Conservation (phyloP, 2,113 vertebrate species). For the Lepus americanus region DNA sequence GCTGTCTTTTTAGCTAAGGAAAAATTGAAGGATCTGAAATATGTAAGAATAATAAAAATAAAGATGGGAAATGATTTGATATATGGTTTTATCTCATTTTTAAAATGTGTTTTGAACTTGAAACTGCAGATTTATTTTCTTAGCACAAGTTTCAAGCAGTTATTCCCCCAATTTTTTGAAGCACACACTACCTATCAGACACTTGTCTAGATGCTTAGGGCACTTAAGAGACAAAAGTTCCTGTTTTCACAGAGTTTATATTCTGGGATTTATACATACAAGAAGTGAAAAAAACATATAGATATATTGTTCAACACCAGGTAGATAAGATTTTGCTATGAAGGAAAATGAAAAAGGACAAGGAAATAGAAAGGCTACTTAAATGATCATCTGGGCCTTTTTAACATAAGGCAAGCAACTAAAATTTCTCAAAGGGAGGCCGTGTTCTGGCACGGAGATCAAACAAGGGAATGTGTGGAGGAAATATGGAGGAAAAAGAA, state of each 20-base stretch:
- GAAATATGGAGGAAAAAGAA: background rate
- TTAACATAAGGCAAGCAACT: background rate
- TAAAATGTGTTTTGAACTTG: background rate
- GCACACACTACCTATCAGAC: background rate
- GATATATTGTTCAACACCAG: background rate
- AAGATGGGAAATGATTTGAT: background rate
- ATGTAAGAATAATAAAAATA: background rate
- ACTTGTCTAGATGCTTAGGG: background rate
- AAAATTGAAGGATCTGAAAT: background rate
- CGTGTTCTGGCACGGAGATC: background rate
- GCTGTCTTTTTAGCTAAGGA: background rate
- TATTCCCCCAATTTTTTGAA: background rate
- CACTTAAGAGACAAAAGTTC: background rate
- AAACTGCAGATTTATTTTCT: background rate
- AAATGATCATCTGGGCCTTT: background rate
- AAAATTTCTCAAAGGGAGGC: background rate
- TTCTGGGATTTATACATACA: background rate
- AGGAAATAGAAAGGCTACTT: background rate
- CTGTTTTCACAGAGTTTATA: background rate
- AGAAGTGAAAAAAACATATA: background rate
- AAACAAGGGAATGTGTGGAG: background rate
- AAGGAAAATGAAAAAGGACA: background rate
- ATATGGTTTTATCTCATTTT: slow-evolving; percentile 2
- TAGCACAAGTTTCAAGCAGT: background rate
- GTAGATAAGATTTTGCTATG: background rate